These are phyloP conservation scores for Steinernema scapterisci DNA, from an alignment of 2,888 invertebrate species.

Conservation along the genomic window DNA sequence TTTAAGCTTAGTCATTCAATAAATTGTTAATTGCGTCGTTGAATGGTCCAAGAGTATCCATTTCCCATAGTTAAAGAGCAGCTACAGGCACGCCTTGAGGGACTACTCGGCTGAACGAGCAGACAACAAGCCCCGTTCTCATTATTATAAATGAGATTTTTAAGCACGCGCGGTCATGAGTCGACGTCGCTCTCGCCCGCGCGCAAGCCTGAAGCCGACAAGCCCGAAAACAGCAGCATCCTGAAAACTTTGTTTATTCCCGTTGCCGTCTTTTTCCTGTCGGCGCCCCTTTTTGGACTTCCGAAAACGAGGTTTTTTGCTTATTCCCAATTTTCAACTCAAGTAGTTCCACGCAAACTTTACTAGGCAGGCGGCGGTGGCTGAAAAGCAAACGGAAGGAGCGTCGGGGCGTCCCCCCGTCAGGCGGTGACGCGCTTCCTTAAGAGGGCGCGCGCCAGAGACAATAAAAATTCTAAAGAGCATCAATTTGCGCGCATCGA, in stretches of 20 bases:
- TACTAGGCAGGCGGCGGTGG: too few species aligned
- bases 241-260: background rate
- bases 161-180: background rate
- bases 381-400: too few species aligned
- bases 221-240: background rate
- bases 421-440: too few species aligned
- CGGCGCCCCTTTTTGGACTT: too few species aligned
- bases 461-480: background rate
- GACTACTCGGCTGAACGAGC: background rate
- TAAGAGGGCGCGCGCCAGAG: background rate
- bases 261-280: background rate
- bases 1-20: too few species aligned
- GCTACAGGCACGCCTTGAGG: too few species aligned
- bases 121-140: background rate
- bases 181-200: too few species aligned
- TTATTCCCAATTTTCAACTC: conserved; percentile 17
- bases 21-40: too few species aligned
- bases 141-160: conserved; percentile 2
- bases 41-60: too few species aligned
- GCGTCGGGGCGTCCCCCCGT: too few species aligned
- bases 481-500: background rate
- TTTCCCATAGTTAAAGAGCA: too few species aligned
- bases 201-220: background rate
- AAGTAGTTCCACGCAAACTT: background rate
- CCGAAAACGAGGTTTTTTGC: too few species aligned